Evolutionary conservation across 2,113 vertebrate species (phyloP), one percentile per base, ranked within the genome.

Genomic region (Octodon degus): DNA sequence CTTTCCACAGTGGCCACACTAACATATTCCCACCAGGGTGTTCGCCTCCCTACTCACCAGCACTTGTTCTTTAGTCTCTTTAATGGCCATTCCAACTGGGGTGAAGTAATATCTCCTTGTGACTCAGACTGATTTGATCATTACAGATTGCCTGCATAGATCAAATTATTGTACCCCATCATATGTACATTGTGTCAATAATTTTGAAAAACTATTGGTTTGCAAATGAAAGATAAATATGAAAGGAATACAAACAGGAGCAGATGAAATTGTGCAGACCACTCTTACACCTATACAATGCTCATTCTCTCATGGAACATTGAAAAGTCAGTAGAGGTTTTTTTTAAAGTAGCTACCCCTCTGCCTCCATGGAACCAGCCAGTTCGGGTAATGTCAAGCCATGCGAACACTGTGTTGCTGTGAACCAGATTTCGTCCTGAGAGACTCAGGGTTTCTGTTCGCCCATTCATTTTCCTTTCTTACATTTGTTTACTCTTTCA

Each of bases 181-280:
- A 22, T n/a, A 17, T 19, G 2, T 34, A 50, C 13, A 84, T 43
- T 90, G 20, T 27, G 50, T 27, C 16, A 60, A n/a, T 25, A 58
- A 55, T 13, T 76, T 67, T 84, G 4, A 14, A 83, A 89, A 62
- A 53, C 22, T 22, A 65, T 14, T 63, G 27, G 13, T 40, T 55
- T 84, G 4, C 22, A 94, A 89, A 76, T 83, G 27, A 94, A 72
- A 83, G 19, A n/a, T n/a, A n/a, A 83, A 76, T 55, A 94, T 67
- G 65, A 72, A 63, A 27, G 3, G 43, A 37, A 84, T 3, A 37
- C 43, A 63, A 30, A 4, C 65, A 37, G 72, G 9, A 63, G 14
- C 60, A 79, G 34, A 65, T 10, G 70, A 60, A 50, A 85, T 19
- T 60, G 24, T 50, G 32, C 62, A 53, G 65, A 86, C 10, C 89